Percentiles rank a stretch among this genome's conserved stretches.
Evolutionary conservation across 2,797 vertebrate species (phyloP).

Genomic region (Natrix natrix): DNA sequence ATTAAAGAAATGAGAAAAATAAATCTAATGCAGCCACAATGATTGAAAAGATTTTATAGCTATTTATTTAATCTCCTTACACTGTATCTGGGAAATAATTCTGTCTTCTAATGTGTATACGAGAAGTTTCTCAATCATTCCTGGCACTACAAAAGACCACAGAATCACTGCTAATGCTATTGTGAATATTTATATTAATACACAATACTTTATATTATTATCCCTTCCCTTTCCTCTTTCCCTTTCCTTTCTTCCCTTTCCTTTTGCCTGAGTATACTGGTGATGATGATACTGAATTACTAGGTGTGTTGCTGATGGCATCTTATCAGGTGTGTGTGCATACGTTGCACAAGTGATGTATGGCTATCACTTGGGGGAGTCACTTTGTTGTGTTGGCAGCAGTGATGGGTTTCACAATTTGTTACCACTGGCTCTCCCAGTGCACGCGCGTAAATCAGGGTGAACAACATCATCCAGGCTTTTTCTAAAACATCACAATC

Average conservation of each 20-base stretch:
- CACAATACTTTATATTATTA: neutral
- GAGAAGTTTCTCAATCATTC: slow-evolving; percentile 67
- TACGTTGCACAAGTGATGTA: neutral
- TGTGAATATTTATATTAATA: neutral
- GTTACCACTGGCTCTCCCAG: too few species aligned
- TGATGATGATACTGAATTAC: neutral
- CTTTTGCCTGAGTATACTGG: neutral
- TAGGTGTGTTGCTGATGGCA: neutral
- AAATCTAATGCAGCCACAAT: slow-evolving; percentile 58
- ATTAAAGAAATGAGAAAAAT: slow-evolving; percentile 69
- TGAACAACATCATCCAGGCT: too few species aligned
- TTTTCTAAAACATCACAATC: too few species aligned
- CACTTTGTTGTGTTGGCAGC: neutral
- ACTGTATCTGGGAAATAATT: slow-evolving; percentile 66
- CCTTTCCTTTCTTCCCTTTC: neutral
- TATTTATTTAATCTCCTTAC: slow-evolving; percentile 68
- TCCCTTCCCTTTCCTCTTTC: neutral
- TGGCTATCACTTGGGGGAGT: neutral
- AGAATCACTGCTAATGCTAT: neutral
- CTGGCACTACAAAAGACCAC: neutral
- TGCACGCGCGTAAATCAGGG: too few species aligned
- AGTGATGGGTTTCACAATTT: too few species aligned
- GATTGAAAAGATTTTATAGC: slow-evolving; percentile 71
- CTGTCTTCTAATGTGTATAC: slow-evolving; percentile 67
- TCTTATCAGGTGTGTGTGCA: neutral